phyloP scores from a whole-genome alignment of 2,888 invertebrate species.

The Scaptodrosophila latifasciaeformis region DNA sequence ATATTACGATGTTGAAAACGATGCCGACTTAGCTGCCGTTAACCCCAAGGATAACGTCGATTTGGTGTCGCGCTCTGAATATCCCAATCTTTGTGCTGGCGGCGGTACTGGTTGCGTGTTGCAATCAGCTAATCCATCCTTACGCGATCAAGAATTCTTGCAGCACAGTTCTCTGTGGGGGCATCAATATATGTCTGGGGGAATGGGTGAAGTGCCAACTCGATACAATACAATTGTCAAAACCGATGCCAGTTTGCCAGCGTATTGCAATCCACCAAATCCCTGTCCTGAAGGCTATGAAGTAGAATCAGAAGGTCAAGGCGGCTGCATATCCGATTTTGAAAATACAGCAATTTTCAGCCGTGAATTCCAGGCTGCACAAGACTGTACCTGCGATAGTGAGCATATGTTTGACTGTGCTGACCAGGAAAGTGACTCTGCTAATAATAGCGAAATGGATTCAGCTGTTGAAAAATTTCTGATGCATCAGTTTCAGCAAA shows the following conservation, averaged over 20 bases:
- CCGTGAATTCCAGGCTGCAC: conserved; percentile 91
- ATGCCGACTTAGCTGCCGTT: conserved; percentile 52
- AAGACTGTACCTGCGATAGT: conserved; percentile 97
- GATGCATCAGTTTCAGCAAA: conserved; percentile 72
- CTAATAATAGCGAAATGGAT: conserved; percentile 72
- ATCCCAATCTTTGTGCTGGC: conserved; percentile 81
- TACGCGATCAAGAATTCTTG: conserved; percentile 90
- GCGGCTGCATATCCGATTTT: conserved; percentile 89
- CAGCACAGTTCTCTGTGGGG: conserved; percentile 87
- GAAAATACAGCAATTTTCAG: conserved; percentile 97
- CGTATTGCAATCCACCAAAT: conserved; percentile 99
- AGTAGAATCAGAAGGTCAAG: conserved; percentile 80
- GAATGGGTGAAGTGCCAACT: conserved; percentile 81
- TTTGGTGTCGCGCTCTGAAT: conserved; percentile 79
- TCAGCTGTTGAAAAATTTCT: conserved; percentile 83
- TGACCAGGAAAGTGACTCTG: conserved; percentile 72
- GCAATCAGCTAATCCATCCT: conserved; percentile 79
- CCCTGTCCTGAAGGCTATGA: conserved; percentile 96
- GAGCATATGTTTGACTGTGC: conserved; percentile 98
- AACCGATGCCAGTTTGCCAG: conserved; percentile 93
- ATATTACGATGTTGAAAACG: conserved; percentile 72
- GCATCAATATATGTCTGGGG: conserved; percentile 85
- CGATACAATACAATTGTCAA: conserved; percentile 81
- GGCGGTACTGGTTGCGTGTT: conserved; percentile 76
- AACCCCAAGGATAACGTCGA: conserved; percentile 66